Evolutionary conservation across 2,888 invertebrate species (phyloP).

Genomic region (Geophilus truncorum): DNA sequence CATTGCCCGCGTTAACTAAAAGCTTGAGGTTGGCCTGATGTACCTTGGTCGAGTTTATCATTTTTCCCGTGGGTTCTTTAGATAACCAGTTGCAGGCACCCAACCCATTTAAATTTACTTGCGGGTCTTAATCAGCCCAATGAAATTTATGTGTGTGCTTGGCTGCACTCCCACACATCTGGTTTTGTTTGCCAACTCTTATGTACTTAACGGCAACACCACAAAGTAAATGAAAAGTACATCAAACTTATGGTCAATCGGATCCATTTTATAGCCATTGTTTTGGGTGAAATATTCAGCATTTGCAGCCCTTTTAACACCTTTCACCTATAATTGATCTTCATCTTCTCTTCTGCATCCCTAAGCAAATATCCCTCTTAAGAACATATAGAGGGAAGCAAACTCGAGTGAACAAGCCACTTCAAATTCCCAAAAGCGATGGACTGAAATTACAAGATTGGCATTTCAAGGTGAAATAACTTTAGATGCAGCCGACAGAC

Average conservation of each 20-base stretch:
- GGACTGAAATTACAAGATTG: conserved; percentile 25
- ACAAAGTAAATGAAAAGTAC: background rate
- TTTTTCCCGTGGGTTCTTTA: conserved; percentile 13
- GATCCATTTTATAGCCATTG: background rate
- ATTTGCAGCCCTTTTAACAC: background rate
- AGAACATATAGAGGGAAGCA: background rate
- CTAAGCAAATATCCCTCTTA: background rate
- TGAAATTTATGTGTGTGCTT: conserved; percentile 14
- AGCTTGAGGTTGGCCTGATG: conserved; percentile 2
- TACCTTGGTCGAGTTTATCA: background rate
- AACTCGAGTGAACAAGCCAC: conserved; percentile 10
- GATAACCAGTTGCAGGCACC: conserved; percentile 1
- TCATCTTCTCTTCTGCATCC: background rate
- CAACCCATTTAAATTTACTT: conserved; percentile 21
- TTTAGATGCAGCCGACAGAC: conserved; percentile 22
- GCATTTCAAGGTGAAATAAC: conserved; percentile 24
- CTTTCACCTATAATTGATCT: background rate
- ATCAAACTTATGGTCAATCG: background rate
- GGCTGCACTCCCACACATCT: conserved; percentile 7
- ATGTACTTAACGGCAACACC: background rate
- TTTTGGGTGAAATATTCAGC: background rate
- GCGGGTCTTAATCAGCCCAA: conserved; percentile 19
- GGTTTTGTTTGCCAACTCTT: background rate
- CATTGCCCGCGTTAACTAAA: background rate
- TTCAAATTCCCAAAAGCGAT: conserved; percentile 21